Conservation (phyloP, 2,113 vertebrate genomes). For the Sander vitreus region DNA sequence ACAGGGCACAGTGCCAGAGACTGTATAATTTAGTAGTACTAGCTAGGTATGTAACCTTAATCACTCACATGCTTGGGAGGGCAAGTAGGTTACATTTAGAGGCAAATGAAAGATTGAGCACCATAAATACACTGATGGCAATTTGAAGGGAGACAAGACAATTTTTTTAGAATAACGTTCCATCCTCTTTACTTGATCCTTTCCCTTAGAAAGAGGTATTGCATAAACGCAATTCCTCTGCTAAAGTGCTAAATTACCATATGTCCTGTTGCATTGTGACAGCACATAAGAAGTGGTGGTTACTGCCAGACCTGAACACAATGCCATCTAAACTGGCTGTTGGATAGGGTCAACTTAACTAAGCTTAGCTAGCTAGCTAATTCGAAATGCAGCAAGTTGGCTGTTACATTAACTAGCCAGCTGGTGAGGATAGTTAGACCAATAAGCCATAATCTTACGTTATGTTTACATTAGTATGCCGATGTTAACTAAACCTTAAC, state of each 20-base stretch:
- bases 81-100: background rate
- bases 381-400: background rate
- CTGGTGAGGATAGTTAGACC: fast-evolving
- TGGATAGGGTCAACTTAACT: background rate
- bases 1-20: too few species aligned
- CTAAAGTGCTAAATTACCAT: background rate
- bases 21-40: background rate
- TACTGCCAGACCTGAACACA: too few species aligned
- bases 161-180: background rate
- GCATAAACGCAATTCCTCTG: background rate
- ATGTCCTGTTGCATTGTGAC: background rate
- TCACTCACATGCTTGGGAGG: background rate
- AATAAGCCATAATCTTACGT: fast-evolving
- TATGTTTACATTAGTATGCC: background rate
- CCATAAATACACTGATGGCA: background rate
- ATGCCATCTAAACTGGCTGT: background rate
- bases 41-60: too few species aligned
- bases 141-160: background rate
- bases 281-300: too few species aligned
- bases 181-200: background rate
- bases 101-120: background rate
- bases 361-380: conserved; percentile 12
- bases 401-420: background rate
- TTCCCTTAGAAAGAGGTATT: too few species aligned
- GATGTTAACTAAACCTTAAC: background rate